Conservation (phyloP, 2,797 vertebrate genomes). For the Notoglanidium macrostoma region DNA sequence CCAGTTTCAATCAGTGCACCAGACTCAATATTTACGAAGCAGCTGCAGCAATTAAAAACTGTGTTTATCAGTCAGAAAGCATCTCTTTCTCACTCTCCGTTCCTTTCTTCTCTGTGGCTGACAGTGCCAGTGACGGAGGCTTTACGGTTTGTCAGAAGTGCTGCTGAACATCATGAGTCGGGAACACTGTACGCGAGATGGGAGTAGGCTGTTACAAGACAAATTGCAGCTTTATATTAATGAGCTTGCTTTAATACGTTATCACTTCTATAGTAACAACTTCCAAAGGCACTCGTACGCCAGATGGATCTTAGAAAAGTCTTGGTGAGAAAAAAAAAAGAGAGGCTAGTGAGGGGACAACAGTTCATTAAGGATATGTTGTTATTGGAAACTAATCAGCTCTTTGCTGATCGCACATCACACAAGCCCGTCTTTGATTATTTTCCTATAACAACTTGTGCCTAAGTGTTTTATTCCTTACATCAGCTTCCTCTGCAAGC, state of each 20-base stretch:
- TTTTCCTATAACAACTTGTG: neutral
- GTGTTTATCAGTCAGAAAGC: neutral
- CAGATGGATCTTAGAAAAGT: neutral
- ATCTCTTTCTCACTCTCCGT: neutral
- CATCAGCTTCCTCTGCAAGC: constrained; percentile 14
- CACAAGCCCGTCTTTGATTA: neutral
- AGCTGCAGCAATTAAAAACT: neutral
- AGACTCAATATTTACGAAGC: neutral
- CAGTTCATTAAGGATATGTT: neutral
- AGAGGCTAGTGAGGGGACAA: neutral
- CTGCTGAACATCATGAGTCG: neutral
- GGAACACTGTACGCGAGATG: neutral
- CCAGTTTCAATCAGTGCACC: neutral
- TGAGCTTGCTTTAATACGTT: neutral
- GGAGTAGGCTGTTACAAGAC: neutral
- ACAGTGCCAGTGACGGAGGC: neutral
- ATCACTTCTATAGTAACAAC: neutral
- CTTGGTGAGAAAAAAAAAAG: neutral
- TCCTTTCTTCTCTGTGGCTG: constrained; percentile 7
- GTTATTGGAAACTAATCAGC: neutral
- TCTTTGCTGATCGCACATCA: neutral
- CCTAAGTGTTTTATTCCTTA: neutral
- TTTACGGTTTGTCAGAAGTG: constrained; percentile 15
- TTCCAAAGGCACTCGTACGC: neutral
- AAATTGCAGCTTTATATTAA: constrained; percentile 3